These are phyloP conservation scores for Drosophila chauvacae DNA, from an alignment of 1,140 invertebrate genomes.

Conservation along the genomic window DNA sequence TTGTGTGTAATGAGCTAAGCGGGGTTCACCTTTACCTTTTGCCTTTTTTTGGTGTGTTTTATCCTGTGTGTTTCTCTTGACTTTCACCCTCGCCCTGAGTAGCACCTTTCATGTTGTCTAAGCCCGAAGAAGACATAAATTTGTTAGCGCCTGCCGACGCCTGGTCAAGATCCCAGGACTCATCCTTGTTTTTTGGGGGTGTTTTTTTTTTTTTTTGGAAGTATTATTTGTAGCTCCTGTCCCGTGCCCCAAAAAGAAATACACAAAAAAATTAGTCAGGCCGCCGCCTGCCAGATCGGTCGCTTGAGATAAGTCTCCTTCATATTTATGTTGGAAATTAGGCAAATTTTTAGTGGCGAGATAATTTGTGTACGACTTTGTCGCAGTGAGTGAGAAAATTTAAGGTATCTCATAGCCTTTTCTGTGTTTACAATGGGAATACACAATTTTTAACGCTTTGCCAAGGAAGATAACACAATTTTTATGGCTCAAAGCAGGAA, in stretches of 20 bases:
- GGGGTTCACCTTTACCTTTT: constrained; percentile 58
- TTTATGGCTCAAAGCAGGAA: not conserved
- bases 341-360: constrained; percentile 83
- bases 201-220: constrained; percentile 31
- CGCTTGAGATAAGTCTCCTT: constrained; percentile 58
- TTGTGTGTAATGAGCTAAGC: constrained; percentile 82
- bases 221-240: constrained; percentile 22
- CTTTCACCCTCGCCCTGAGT: constrained; percentile 56
- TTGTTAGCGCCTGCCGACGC: constrained; percentile 73
- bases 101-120: constrained; percentile 74
- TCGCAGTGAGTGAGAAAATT: constrained; percentile 81
- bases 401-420: constrained; percentile 32
- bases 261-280: constrained; percentile 66
- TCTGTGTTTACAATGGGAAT: constrained; percentile 5
- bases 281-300: constrained; percentile 62
- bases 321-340: constrained; percentile 82
- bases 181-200: constrained; percentile 48
- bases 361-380: constrained; percentile 83
- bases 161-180: constrained; percentile 63
- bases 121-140: constrained; percentile 80
- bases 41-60: constrained; percentile 11
- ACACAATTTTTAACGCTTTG: constrained; percentile 37
- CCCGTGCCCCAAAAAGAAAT: constrained; percentile 39
- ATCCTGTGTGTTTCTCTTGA: constrained; percentile 4
- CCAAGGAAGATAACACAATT: constrained; percentile 12